Base-by-base conservation (phyloP, 2,797 vertebrate genomes). In the Tragelaphus eurycerus region DNA sequence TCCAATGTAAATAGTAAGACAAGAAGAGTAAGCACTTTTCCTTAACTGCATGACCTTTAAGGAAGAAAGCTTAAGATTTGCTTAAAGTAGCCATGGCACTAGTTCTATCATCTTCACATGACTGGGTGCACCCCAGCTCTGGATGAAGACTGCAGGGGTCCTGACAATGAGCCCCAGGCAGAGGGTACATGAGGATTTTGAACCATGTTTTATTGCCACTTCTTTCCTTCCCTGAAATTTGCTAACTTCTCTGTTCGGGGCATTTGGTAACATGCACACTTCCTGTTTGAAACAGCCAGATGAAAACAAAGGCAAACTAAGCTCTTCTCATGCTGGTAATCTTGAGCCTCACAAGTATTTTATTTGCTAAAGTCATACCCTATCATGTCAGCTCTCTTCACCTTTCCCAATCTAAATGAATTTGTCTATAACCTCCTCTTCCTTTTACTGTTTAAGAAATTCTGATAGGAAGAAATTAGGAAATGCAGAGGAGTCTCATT, bases 21-120 rank as follows among this genome's bases (percentile, higher is more conserved):
- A 83, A 46, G 31, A 76, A 86, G 54, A 52, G 78, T 60, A 48
- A 98, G 96, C 93, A 89, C 27, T 97, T 97, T 93, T 60, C 55
- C 89, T 46, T 83, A 82, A 85, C 83, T 92, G 55, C 85, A 43
- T 11, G 25, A 96, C 46, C 64, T 92, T 78, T 74, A 93, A 64
- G 95, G 83, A 95, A 90, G 94, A 88, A 79, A 95, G 74, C 14
- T 46, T 27, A 86, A 86, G 89, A 92, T 62, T 27, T 93, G 46
- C 55, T 87, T 90, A 67, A 93, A 79, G 76, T 48, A 93, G 81
- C 17, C 81, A 29, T 7, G 13, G 31, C 81, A 43, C 59, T 46
- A 50, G 55, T 85, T 95, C 52, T 81, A 17, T n/a, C 90, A 82
- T 38, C 27, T 48, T 95, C 94, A 67, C 38, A 43, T 43, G 38